phyloP scores from a whole-genome alignment of 2,888 invertebrate species.

The Julus scanicus region DNA sequence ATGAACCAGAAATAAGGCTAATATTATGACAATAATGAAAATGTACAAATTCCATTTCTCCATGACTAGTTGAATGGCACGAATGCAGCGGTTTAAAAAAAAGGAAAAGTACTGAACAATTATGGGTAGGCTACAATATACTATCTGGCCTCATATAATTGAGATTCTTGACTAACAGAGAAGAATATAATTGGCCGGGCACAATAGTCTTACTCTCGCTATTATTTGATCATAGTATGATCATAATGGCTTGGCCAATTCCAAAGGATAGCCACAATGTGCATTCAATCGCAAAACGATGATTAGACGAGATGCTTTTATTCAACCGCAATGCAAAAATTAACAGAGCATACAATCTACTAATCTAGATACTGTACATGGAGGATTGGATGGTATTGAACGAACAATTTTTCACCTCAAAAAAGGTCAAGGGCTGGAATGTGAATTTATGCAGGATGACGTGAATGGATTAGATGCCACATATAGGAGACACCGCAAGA shows the following conservation, averaged over 20 bases:
- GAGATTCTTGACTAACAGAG: not conserved
- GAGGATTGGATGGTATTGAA: not conserved
- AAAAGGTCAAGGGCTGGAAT: conserved; percentile 34
- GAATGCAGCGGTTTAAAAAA: too few species aligned
- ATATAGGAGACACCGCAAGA: not conserved
- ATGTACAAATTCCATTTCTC: too few species aligned
- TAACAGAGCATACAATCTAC: not conserved
- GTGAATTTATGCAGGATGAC: not conserved
- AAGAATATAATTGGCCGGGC: not conserved
- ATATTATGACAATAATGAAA: too few species aligned
- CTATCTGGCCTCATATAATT: conserved; percentile 9
- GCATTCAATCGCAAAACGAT: not conserved
- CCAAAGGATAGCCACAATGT: not conserved
- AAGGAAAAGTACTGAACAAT: too few species aligned
- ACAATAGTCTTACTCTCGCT: not conserved
- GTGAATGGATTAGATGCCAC: not conserved
- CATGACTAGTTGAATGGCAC: too few species aligned
- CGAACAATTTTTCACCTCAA: not conserved
- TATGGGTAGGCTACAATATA: too few species aligned
- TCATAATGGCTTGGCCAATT: not conserved
- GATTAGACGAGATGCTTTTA: not conserved
- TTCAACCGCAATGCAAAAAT: not conserved
- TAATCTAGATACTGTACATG: not conserved
- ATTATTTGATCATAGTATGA: not conserved
- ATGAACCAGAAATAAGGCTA: too few species aligned